phyloP scores from a whole-genome alignment of 2,888 invertebrate genomes.

The Nematopogon swammerdamellus region DNA sequence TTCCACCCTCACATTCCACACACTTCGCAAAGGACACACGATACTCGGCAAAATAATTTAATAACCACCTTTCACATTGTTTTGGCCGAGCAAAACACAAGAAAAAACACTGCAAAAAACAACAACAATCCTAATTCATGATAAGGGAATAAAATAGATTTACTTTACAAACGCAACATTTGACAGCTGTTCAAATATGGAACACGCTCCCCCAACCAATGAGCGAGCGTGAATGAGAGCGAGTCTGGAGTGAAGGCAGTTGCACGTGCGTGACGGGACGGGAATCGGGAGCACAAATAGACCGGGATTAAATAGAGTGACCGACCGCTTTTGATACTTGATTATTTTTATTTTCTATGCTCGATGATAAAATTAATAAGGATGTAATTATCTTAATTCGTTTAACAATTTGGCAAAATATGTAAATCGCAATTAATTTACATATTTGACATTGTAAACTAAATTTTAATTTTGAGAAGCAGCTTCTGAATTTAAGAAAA shows the following conservation, averaged over 20 bases:
- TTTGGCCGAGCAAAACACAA: slow-evolving; percentile 55
- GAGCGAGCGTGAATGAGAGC: slow-evolving; percentile 33
- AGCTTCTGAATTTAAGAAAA: too few relatives aligned
- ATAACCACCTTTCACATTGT: slow-evolving; percentile 60
- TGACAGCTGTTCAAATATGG: slow-evolving; percentile 53
- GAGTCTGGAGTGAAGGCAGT: slow-evolving; percentile 31
- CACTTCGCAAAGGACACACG: slow-evolving; percentile 51
- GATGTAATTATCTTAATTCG: too few relatives aligned
- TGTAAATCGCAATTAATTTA: too few relatives aligned
- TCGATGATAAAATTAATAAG: too few relatives aligned
- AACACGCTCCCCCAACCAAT: slow-evolving; percentile 26
- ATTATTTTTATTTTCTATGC: too few relatives aligned
- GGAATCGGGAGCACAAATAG: slow-evolving; percentile 37
- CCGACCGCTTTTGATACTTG: neutral
- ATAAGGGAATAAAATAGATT: too few relatives aligned
- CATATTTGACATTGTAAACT: too few relatives aligned
- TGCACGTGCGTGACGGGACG: slow-evolving; percentile 25
- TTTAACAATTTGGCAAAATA: too few relatives aligned
- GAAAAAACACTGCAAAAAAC: slow-evolving; percentile 48
- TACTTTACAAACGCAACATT: too few relatives aligned
- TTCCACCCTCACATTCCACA: slow-evolving; percentile 41
- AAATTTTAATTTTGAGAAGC: too few relatives aligned
- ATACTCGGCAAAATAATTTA: slow-evolving; percentile 47
- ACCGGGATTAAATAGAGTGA: slow-evolving; percentile 34
- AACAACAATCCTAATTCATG: slow-evolving; percentile 12